Evolutionary conservation across 2,888 invertebrate species (phyloP).

Genomic region (Cephus rjabovi): DNA sequence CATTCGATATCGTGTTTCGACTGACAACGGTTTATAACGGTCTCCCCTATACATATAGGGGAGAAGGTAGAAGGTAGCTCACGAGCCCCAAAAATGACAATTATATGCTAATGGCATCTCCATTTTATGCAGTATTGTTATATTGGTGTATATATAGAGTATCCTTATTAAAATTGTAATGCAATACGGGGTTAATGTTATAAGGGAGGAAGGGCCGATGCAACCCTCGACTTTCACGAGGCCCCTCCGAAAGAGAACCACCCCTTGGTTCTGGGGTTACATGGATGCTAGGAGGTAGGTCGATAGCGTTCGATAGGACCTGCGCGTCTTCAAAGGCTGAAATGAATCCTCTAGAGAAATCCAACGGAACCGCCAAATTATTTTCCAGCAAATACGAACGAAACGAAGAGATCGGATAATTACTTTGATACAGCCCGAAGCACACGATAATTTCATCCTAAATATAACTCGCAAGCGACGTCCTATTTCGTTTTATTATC

Average conservation of each 20-base stretch:
- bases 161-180: conserved; percentile 62
- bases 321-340: neutral
- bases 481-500: neutral
- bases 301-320: neutral
- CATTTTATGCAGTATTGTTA: conserved; percentile 13
- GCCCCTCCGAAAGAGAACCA: conserved; percentile 43
- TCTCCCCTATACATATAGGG: no score
- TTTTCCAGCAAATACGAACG: neutral
- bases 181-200: conserved; percentile 59
- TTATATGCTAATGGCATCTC: conserved; percentile 48
- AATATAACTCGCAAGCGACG: neutral
- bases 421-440: neutral
- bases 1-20: no score
- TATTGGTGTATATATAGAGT: neutral
- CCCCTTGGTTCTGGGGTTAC: conserved; percentile 26
- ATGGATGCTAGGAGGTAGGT: neutral
- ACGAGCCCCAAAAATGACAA: conserved; percentile 41
- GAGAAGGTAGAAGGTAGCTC: no score
- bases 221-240: conserved; percentile 14
- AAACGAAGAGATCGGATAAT: neutral
- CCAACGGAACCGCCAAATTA: neutral
- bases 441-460: neutral
- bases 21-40: no score
- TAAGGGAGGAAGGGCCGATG: conserved; percentile 4
- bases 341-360: neutral